Evolutionary conservation across 2,113 vertebrate species (phyloP).

Genomic region (Cyanistes caeruleus): DNA sequence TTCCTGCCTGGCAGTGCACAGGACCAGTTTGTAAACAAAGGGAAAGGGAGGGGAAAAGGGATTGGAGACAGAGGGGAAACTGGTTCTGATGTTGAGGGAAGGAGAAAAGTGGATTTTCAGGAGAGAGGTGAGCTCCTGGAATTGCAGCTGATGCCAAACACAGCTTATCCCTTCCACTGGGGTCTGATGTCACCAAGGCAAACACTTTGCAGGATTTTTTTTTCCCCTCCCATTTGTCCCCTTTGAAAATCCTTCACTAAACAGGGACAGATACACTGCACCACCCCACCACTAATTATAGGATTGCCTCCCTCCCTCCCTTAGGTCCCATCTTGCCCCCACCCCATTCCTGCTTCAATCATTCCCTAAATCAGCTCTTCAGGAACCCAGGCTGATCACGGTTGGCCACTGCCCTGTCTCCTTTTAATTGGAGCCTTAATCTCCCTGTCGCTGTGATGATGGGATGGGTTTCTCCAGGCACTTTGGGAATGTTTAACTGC

Average conservation of each 20-base stretch:
- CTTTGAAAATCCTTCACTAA: background rate
- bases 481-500: slow-evolving; percentile 58
- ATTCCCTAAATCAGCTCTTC: slow-evolving; percentile 1
- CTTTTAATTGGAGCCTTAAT: slow-evolving; percentile 64
- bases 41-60: fast-evolving
- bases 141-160: background rate
- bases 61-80: background rate
- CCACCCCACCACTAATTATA: background rate
- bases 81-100: background rate
- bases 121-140: background rate
- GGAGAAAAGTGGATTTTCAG: background rate
- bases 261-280: background rate
- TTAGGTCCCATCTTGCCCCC: background rate
- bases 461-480: slow-evolving; percentile 33
- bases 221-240: background rate
- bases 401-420: slow-evolving; percentile 34
- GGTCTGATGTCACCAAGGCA: background rate
- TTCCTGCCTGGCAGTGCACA: background rate
- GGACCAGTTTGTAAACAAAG: background rate
- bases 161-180: background rate
- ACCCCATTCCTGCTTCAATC: background rate
- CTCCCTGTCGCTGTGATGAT: slow-evolving; percentile 2
- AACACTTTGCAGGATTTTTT: background rate
- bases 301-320: background rate
- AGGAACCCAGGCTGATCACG: background rate